Base-by-base conservation (phyloP, 2,797 vertebrate species). In the Coregonus suidteri region DNA sequence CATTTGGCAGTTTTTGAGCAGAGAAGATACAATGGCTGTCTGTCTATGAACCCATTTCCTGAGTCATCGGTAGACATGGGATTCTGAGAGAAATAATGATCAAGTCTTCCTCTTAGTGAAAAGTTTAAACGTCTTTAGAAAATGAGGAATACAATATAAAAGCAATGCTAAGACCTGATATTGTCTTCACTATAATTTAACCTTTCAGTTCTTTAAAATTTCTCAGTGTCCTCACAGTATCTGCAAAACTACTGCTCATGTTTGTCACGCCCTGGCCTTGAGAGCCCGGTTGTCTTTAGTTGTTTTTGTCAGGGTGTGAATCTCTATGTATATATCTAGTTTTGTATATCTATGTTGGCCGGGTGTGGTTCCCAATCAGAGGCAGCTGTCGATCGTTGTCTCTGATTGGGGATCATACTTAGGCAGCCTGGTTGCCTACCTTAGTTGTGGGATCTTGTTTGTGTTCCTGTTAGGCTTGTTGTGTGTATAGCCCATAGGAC, bases 211-310 rank as follows among this genome's bases (percentile, higher is more conserved):
- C 59, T 64, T 64, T 30, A 20, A 25, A 30, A 3, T 30, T 0
- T 25, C 59, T 62, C 56, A 20, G 56, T n/a, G n/a, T 62, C 56
- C 56, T 62, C 56, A 62, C 56, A 62, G 56, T 62, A 62, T 62
- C n/a, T 62, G 56, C n/a, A n/a, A 20, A 62, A 6, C 2, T 11
- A 47, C 56, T 20, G 56, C 4, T 25, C 25, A 25, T 25, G 25
- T 25, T 25, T 25, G 25, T 25, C 25, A 25, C 25, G 25, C 25
- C 25, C 25, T 25, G 25, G 25, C 25, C 25, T 25, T 25, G 25
- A 25, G 25, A 25, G 25, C 25, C 25, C 25, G 25, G 25, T 25
- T 25, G 25, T 25, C 25, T 25, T 25, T 25, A 25, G 25, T 25
- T 25, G 25, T 25, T 25, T 25, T 25, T 25, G 25, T 25, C 25